These are phyloP conservation scores for Himalopsyche phryganea DNA, from an alignment of 1,140 invertebrate species.

Conservation along the genomic window DNA sequence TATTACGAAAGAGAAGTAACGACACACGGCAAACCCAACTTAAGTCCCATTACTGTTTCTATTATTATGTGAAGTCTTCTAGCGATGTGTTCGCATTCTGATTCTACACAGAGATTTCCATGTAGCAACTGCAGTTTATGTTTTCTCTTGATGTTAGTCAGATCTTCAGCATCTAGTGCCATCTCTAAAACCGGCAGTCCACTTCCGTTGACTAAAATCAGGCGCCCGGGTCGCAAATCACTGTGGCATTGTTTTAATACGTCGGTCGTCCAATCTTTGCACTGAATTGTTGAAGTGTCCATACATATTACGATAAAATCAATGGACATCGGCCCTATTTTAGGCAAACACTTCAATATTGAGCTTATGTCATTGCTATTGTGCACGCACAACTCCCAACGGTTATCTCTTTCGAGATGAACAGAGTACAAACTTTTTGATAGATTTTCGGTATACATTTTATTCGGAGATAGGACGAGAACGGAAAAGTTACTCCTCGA, in stretches of 20 bases:
- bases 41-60: slow-evolving; percentile 21
- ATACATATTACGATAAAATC: slow-evolving; percentile 20
- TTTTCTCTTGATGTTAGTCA: slow-evolving; percentile 6
- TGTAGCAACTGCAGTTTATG: slow-evolving; percentile 11
- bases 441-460: slow-evolving; percentile 6
- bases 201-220: slow-evolving; percentile 20
- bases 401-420: slow-evolving; percentile 12
- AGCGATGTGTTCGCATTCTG: slow-evolving; percentile 4
- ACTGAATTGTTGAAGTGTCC: slow-evolving; percentile 19
- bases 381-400: slow-evolving; percentile 16
- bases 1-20: slow-evolving; percentile 4
- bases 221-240: slow-evolving; percentile 16
- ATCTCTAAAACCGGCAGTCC: slow-evolving; percentile 18
- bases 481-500: slow-evolving; percentile 17
- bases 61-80: slow-evolving; percentile 18
- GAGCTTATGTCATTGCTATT: slow-evolving; percentile 5
- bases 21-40: slow-evolving; percentile 18
- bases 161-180: slow-evolving; percentile 11
- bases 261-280: slow-evolving; percentile 15
- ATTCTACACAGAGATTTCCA: slow-evolving; percentile 7
- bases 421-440: slow-evolving; percentile 10
- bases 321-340: slow-evolving; percentile 16
- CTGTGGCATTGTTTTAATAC: slow-evolving; percentile 7
- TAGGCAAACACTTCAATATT: slow-evolving; percentile 13
- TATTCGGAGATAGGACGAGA: slow-evolving; percentile 19